Conservation (phyloP, 2,797 vertebrate genomes). For the Lateolabrax maculatus region DNA sequence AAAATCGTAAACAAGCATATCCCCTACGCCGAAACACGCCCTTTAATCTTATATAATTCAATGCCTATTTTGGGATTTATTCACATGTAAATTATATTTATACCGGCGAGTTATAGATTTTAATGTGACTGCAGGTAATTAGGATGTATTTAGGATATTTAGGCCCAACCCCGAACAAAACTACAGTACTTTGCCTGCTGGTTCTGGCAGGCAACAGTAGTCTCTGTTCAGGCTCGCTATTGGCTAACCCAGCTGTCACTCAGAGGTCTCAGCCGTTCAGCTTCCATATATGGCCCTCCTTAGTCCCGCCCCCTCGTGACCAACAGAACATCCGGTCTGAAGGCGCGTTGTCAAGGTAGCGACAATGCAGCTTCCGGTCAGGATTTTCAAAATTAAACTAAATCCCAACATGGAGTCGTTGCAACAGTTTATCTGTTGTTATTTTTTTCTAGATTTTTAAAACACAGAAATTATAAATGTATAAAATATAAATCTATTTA, state of each 20-base stretch:
- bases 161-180: slow-evolving; percentile 71
- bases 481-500: neutral
- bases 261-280: slow-evolving; percentile 51
- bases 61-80: neutral
- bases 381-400: slow-evolving; percentile 57
- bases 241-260: slow-evolving; percentile 68
- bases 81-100: neutral
- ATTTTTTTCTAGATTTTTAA: neutral
- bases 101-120: neutral
- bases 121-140: neutral
- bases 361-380: slow-evolving; percentile 42
- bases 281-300: slow-evolving; percentile 56
- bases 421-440: accelerated
- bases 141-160: slow-evolving; percentile 40
- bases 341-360: slow-evolving; percentile 8
- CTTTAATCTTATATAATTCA: neutral
- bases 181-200: slow-evolving; percentile 74
- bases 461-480: neutral
- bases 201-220: slow-evolving; percentile 73
- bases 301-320: slow-evolving; percentile 61
- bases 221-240: slow-evolving; percentile 36
- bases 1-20: slow-evolving; percentile 68
- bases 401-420: too few relatives aligned
- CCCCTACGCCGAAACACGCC: slow-evolving; percentile 41
- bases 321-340: slow-evolving; percentile 27